phyloP scores from a whole-genome alignment of 2,888 invertebrate genomes.

The Apodemia mormo region DNA sequence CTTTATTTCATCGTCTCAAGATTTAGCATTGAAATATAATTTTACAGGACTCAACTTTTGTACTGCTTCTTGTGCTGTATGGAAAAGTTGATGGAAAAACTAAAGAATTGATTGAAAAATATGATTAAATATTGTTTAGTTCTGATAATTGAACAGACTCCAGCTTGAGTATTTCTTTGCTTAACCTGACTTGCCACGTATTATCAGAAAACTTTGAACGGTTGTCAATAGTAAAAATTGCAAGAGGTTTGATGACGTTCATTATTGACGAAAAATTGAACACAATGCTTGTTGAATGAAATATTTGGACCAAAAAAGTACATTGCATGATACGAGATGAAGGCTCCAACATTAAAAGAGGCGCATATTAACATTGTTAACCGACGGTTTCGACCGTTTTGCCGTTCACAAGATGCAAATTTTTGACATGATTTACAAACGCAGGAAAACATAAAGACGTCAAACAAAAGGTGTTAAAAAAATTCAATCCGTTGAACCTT shows the following conservation, averaged over 20 bases:
- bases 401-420: constrained; percentile 41
- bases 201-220: constrained; percentile 37
- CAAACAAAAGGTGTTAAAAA: constrained; percentile 41
- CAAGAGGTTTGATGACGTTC: no score
- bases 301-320: constrained; percentile 39
- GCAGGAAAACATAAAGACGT: constrained; percentile 36
- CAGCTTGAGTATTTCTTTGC: constrained; percentile 31
- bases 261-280: neutral
- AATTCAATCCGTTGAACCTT: constrained; percentile 42
- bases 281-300: constrained; percentile 42
- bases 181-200: constrained; percentile 33
- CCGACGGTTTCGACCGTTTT: neutral
- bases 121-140: constrained; percentile 40
- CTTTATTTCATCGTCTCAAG: constrained; percentile 25
- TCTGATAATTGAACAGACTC: constrained; percentile 41
- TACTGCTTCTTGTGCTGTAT: constrained; percentile 33
- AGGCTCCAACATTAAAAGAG: constrained; percentile 43
- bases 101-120: constrained; percentile 37
- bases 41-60: constrained; percentile 40
- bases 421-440: constrained; percentile 35
- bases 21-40: constrained; percentile 38
- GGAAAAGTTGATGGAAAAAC: constrained; percentile 37
- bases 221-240: constrained; percentile 21
- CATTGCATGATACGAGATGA: constrained; percentile 43
- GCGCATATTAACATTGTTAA: no score